A percentile compares a stretch with the other conserved stretches of the same genome.
Evolutionary conservation across 2,888 invertebrate species (phyloP).

Genomic region (Serrognathus titanus): DNA sequence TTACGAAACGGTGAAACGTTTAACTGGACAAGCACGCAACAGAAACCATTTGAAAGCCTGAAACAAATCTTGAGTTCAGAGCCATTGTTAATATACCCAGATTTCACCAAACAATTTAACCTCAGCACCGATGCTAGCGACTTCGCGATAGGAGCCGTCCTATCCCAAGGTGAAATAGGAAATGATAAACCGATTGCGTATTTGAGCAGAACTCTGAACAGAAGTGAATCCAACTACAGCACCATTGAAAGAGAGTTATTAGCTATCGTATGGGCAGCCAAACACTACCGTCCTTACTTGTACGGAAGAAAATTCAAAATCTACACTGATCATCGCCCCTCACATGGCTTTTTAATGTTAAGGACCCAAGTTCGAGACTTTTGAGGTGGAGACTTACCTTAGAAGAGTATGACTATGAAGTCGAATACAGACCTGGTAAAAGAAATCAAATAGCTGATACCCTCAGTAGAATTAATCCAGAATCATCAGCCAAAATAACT

Average conservation of each 20-base stretch:
- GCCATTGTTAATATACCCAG: conserved; percentile 25
- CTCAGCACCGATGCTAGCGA: conserved; percentile 40
- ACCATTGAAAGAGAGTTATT: conserved; percentile 36
- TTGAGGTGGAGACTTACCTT: conserved; percentile 35
- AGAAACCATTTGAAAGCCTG: conserved; percentile 18
- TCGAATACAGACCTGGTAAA: conserved; percentile 29
- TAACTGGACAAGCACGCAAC: conserved; percentile 13
- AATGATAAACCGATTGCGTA: conserved; percentile 40
- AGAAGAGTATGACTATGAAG: conserved; percentile 37
- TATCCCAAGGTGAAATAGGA: conserved; percentile 32
- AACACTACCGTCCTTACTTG: conserved; percentile 40
- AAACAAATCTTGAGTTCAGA: conserved; percentile 15
- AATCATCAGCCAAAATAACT: too few species aligned
- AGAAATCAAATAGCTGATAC: too few species aligned
- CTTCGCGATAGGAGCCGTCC: conserved; percentile 32
- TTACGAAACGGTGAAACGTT: conserved; percentile 18
- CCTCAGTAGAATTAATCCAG: too few species aligned
- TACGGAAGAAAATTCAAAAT: conserved; percentile 40
- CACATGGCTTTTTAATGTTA: conserved; percentile 29
- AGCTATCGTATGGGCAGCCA: conserved; percentile 20
- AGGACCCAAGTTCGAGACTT: conserved; percentile 34
- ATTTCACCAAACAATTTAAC: conserved; percentile 31
- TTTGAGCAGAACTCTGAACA: conserved; percentile 35
- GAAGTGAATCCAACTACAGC: conserved; percentile 38
- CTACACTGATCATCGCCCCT: conserved; percentile 34